Conservation (phyloP, 2,113 vertebrate species). For the Anguilla rostrata region DNA sequence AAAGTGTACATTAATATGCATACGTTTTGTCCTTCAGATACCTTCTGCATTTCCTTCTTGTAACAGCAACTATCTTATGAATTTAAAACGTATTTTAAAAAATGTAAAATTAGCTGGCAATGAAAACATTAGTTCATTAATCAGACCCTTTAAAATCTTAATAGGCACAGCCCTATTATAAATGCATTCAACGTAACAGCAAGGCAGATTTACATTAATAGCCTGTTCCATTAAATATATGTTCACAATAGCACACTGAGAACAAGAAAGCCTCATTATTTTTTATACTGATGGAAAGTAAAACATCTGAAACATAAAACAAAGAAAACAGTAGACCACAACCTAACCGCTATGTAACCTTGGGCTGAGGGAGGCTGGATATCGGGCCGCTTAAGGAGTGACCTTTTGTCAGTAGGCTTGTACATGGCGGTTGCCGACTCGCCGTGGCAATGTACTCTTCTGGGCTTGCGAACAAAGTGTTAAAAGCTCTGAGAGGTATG, state of each 20-base stretch:
- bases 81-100: too few relatives aligned
- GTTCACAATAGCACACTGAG: neutral
- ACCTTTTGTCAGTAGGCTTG: rapidly evolving
- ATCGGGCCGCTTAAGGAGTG: neutral
- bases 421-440: constrained; percentile 5
- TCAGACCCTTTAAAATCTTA: too few relatives aligned
- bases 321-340: neutral
- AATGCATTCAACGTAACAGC: too few relatives aligned
- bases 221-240: neutral
- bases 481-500: neutral
- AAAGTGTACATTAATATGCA: too few relatives aligned
- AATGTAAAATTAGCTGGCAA: too few relatives aligned
- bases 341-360: neutral
- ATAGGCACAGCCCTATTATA: too few relatives aligned
- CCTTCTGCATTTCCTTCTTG: neutral
- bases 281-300: neutral
- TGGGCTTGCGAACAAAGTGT: neutral
- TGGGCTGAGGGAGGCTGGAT: neutral
- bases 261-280: neutral
- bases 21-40: too few relatives aligned
- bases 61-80: too few relatives aligned
- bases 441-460: constrained; percentile 22
- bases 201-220: neutral
- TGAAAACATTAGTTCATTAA: too few relatives aligned
- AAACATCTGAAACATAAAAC: neutral